A percentile compares a stretch with the other conserved stretches of the same genome.
Conservation (phyloP, 2,797 vertebrate genomes). For the Nasua narica region DNA sequence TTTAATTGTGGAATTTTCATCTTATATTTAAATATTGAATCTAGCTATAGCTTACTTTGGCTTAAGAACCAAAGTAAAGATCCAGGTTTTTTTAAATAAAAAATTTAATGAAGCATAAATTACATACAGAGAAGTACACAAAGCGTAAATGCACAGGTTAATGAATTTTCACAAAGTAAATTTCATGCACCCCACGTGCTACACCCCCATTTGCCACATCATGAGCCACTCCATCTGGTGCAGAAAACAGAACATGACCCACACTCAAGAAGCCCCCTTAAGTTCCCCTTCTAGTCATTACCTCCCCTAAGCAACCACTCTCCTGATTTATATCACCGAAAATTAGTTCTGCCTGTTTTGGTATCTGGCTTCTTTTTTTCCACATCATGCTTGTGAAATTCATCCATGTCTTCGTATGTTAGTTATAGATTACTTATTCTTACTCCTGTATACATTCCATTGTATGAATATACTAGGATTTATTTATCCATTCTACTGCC, state of each 20-base stretch:
- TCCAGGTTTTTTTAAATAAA: background rate
- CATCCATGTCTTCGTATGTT: background rate
- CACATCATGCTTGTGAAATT: background rate
- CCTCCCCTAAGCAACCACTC: background rate
- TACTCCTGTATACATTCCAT: background rate
- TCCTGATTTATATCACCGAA: background rate
- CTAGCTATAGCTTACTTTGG: background rate
- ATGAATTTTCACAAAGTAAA: slow-evolving; percentile 15
- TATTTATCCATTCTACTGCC: background rate
- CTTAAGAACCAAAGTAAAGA: slow-evolving; percentile 28
- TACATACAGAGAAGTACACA: background rate
- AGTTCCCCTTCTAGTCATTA: background rate
- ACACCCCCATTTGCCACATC: background rate
- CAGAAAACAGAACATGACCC: background rate
- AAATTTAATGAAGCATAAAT: background rate
- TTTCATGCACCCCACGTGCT: background rate
- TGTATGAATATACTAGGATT: background rate
- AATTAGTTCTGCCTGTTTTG: background rate
- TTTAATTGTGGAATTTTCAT: slow-evolving; percentile 16
- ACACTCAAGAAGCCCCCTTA: background rate
- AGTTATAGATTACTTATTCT: background rate
- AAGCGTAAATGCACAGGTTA: background rate
- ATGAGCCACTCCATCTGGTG: background rate
- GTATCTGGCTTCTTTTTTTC: background rate
- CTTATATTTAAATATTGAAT: slow-evolving; percentile 44